phyloP scores from a whole-genome alignment of 2,888 invertebrate species.

The Torymus auratus region DNA sequence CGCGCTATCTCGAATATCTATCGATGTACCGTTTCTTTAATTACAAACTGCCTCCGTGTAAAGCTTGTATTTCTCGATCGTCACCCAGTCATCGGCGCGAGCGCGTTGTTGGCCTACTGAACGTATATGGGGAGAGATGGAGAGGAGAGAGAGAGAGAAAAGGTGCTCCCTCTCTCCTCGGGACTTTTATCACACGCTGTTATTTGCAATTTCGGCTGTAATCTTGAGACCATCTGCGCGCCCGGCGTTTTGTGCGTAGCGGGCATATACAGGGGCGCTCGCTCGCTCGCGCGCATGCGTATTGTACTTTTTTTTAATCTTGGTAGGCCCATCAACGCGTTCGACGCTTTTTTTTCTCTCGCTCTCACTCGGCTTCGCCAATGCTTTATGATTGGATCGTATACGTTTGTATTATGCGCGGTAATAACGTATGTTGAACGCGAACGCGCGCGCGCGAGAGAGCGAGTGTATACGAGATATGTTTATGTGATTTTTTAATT shows the following conservation, averaged over 20 bases:
- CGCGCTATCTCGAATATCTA: conserved; percentile 51
- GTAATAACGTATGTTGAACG: conserved; percentile 51
- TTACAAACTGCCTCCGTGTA: conserved; percentile 64
- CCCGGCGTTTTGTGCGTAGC: conserved; percentile 17
- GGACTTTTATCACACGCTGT: conserved; percentile 46
- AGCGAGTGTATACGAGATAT: conserved; percentile 14
- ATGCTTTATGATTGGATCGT: conserved; percentile 56
- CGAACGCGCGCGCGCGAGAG: neutral
- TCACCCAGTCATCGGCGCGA: conserved; percentile 38
- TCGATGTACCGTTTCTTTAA: conserved; percentile 69
- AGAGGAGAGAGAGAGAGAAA: neutral
- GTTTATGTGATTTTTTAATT: conserved; percentile 56
- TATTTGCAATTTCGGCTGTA: conserved; percentile 54
- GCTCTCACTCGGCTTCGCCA: conserved; percentile 5
- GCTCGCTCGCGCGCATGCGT: conserved; percentile 9
- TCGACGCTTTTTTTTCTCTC: conserved; percentile 51
- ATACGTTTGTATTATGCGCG: conserved; percentile 52
- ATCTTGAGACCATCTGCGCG: conserved; percentile 44
- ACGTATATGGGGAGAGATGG: neutral
- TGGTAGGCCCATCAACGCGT: conserved; percentile 52
- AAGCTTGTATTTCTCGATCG: conserved; percentile 38
- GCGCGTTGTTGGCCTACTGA: conserved; percentile 26
- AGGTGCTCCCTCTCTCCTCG: neutral
- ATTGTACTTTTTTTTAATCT: conserved; percentile 14
- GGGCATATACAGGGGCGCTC: neutral